A percentile compares a stretch with the other conserved stretches of the same genome.
These are phyloP conservation scores for Ptychoptera albimana DNA, from an alignment of 2,888 invertebrate species.

Conservation along the genomic window DNA sequence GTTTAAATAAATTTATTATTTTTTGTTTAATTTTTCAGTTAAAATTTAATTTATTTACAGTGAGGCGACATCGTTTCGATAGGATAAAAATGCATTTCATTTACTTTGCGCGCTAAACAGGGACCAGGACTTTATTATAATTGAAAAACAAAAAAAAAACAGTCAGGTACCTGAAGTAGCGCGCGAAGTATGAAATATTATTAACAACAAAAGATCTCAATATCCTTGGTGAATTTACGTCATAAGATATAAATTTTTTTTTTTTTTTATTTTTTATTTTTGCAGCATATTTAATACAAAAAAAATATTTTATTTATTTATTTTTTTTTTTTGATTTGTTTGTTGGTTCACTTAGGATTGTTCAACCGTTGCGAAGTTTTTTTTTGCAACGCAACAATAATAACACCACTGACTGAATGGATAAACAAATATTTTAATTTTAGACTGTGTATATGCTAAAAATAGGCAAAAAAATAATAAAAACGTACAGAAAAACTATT, in stretches of 20 bases:
- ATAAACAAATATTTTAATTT: too few species aligned
- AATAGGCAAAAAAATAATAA: too few species aligned
- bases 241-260: not conserved
- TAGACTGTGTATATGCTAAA: too few species aligned
- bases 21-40: not conserved
- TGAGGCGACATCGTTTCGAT: too few species aligned
- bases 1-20: not conserved
- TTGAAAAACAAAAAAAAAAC: conserved; percentile 33
- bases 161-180: conserved; percentile 99
- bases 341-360: too few species aligned
- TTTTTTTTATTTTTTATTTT: not conserved
- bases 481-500: too few species aligned
- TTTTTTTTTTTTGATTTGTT: too few species aligned
- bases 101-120: conserved; percentile 76
- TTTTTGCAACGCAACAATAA: too few species aligned
- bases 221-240: conserved; percentile 8
- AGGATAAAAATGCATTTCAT: conserved; percentile 15
- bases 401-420: too few species aligned
- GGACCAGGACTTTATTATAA: conserved; percentile 58
- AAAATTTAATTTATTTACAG: not conserved
- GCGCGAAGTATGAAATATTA: conserved; percentile 59
- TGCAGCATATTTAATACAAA: not conserved
- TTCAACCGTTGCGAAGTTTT: too few species aligned
- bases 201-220: too few species aligned
- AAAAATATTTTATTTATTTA: too few species aligned